Conservation (phyloP, 1,140 invertebrate species). For the Gonatopus flavifemur region DNA sequence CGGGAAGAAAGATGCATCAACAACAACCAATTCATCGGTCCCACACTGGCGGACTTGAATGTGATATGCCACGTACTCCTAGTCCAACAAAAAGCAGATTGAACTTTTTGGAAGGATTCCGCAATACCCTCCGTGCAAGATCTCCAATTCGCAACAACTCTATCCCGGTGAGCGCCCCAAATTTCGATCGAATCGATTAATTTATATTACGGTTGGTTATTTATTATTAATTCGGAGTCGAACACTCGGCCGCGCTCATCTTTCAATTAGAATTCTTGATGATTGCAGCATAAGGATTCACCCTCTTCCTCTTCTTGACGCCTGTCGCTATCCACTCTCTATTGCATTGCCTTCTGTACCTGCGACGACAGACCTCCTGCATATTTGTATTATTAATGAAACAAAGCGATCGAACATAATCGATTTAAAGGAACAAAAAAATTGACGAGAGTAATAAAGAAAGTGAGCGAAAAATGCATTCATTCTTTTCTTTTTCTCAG, state of each 20-base stretch:
- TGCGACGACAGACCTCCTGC: constrained; percentile 40
- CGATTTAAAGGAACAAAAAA: too few species aligned
- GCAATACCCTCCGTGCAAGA: constrained; percentile 59
- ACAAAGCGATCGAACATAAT: too few species aligned
- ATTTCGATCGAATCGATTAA: background rate
- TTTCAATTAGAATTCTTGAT: constrained; percentile 31
- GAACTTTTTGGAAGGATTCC: constrained; percentile 65
- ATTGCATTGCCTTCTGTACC: constrained; percentile 51
- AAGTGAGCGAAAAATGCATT: too few species aligned
- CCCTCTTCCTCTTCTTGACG: constrained; percentile 54
- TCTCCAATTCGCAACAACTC: constrained; percentile 51
- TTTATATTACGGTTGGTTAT: background rate
- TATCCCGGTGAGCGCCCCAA: constrained; percentile 46
- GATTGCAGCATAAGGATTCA: constrained; percentile 52
- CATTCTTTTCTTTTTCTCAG: too few species aligned
- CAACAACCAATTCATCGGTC: constrained; percentile 48
- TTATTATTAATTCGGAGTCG: background rate
- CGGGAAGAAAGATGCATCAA: constrained; percentile 32
- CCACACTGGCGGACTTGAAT: constrained; percentile 47
- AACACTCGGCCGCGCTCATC: too few species aligned
- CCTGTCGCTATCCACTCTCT: constrained; percentile 51
- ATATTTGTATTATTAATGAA: constrained; percentile 41
- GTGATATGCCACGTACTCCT: constrained; percentile 48
- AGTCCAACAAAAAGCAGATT: constrained; percentile 66
- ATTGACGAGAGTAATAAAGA: too few species aligned